A percentile compares a stretch with the other conserved stretches of the same genome.
Conservation (phyloP, 2,888 invertebrate species). For the Formica aserva region DNA sequence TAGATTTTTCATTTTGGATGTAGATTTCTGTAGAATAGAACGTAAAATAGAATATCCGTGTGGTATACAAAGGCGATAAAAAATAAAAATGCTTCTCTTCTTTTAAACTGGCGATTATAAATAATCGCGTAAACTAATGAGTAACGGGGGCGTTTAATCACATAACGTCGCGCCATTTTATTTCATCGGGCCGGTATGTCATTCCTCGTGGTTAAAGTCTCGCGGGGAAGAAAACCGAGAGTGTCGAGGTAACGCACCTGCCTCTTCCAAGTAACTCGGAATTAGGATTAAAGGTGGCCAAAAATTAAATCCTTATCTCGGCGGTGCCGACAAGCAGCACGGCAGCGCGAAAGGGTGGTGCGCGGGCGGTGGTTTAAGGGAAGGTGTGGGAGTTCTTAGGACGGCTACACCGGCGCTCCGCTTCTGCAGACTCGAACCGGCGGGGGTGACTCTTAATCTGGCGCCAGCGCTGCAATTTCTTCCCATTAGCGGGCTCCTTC, state of each 20-base stretch:
- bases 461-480: conserved; percentile 85
- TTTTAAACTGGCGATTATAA: not conserved
- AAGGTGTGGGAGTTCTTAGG: conserved; percentile 71
- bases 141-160: conserved; percentile 16
- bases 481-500: conserved; percentile 83
- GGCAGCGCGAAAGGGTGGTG: conserved; percentile 66
- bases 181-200: conserved; percentile 45
- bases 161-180: conserved; percentile 15
- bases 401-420: conserved; percentile 60
- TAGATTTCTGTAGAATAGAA: not conserved
- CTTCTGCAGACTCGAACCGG: conserved; percentile 68
- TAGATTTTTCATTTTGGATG: not conserved
- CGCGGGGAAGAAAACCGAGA: conserved; percentile 36
- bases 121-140: conserved; percentile 17
- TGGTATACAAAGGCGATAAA: not conserved
- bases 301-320: conserved; percentile 84
- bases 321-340: conserved; percentile 71
- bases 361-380: conserved; percentile 58
- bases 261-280: conserved; percentile 77
- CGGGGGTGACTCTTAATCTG: conserved; percentile 83
- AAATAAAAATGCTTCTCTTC: not conserved
- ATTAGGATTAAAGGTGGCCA: conserved; percentile 83
- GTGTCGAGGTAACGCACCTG: conserved; percentile 55
- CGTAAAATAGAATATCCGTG: not conserved
- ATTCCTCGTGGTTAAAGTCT: conserved; percentile 50